A percentile compares a stretch with the other conserved stretches of the same genome.
These are phyloP conservation scores for Spinus pinus DNA, from an alignment of 2,797 vertebrate species.

Conservation along the genomic window DNA sequence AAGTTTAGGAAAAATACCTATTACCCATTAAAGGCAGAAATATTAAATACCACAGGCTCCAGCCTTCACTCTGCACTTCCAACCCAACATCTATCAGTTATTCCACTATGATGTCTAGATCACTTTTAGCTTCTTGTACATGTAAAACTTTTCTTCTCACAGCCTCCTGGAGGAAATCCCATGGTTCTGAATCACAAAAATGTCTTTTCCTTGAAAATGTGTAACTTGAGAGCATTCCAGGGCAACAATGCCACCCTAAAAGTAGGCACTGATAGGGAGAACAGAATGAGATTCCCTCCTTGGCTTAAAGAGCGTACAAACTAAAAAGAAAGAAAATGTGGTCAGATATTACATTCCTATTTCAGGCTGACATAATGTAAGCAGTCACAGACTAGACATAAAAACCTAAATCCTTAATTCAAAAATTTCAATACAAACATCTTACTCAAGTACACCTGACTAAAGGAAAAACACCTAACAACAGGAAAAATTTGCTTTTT, in stretches of 20 bases:
- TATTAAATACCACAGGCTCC: not conserved
- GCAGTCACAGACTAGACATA: not conserved
- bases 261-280: not conserved
- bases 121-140: not conserved
- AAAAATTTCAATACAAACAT: not conserved
- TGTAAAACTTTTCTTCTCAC: not conserved
- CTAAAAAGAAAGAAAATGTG: not conserved
- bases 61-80: not conserved
- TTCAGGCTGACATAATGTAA: accelerated
- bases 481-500: not conserved
- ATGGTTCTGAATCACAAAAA: not conserved
- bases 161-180: not conserved
- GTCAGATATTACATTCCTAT: not conserved
- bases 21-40: not conserved
- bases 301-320: not conserved
- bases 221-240: not conserved
- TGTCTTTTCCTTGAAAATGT: not conserved
- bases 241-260: not conserved
- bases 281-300: not conserved
- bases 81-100: not conserved
- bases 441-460: not conserved
- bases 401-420: not conserved
- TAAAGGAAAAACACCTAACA: not conserved
- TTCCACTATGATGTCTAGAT: not conserved
- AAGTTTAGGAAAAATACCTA: not conserved